Conservation (phyloP, 2,888 invertebrate species). For the Drosophila prostipennis region DNA sequence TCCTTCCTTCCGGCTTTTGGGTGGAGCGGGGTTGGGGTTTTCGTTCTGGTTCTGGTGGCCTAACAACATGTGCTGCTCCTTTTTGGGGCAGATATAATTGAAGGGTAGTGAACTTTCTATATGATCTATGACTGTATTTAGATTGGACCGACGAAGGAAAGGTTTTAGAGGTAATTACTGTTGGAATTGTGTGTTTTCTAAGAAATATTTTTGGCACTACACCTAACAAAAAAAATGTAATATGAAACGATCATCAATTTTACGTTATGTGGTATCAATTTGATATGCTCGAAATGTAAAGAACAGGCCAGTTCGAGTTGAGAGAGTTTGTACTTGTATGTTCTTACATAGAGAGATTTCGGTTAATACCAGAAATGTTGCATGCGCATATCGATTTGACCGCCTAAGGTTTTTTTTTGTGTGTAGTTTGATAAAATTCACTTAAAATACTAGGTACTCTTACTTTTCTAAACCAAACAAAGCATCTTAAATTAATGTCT, state of each 20-base stretch:
- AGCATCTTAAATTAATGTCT: slow-evolving; percentile 6
- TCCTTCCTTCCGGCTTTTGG: slow-evolving; percentile 35
- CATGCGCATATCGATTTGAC: too few relatives aligned
- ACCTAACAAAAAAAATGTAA: too few relatives aligned
- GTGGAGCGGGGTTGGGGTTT: background rate
- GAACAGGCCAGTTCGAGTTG: too few relatives aligned
- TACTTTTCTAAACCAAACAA: background rate
- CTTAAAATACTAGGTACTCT: too few relatives aligned
- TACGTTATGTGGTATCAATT: too few relatives aligned
- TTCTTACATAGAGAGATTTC: too few relatives aligned
- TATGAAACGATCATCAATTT: too few relatives aligned
- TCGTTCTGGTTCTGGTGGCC: slow-evolving; percentile 30
- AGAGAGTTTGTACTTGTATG: too few relatives aligned
- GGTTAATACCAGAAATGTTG: too few relatives aligned
- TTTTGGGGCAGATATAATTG: slow-evolving; percentile 36
- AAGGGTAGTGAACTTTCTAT: slow-evolving; percentile 22
- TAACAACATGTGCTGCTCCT: slow-evolving; percentile 24
- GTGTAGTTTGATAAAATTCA: too few relatives aligned
- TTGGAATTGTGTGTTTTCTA: background rate
- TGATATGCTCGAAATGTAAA: too few relatives aligned
- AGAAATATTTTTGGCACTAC: background rate
- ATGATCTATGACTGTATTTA: slow-evolving; percentile 1
- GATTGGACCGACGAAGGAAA: slow-evolving; percentile 1
- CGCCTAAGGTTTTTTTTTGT: too few relatives aligned
- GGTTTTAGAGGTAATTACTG: background rate